phyloP scores from a whole-genome alignment of 2,797 vertebrate species.

The Martes flavigula region DNA sequence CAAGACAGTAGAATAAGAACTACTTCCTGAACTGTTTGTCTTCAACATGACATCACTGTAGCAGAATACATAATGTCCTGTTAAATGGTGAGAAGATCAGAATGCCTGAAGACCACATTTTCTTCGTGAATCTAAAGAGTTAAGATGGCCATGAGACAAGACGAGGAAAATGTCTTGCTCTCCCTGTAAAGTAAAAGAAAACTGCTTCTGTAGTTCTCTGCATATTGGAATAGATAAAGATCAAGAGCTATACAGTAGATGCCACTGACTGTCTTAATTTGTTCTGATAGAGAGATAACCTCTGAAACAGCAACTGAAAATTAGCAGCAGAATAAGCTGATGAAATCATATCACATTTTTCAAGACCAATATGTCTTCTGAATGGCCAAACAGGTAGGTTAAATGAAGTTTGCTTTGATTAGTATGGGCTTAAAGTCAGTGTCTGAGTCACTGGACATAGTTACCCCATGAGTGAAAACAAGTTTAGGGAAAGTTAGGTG shows the following conservation, averaged over 20 bases:
- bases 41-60: neutral
- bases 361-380: neutral
- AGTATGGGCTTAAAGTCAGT: neutral
- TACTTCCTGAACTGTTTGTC: neutral
- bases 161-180: neutral
- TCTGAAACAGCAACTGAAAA: constrained; percentile 28
- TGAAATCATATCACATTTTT: constrained; percentile 51
- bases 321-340: constrained; percentile 24
- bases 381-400: neutral
- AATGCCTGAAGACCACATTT: neutral
- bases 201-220: neutral
- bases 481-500: neutral
- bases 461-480: neutral
- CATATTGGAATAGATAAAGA: constrained; percentile 9
- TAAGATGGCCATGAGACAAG: neutral
- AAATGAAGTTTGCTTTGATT: constrained; percentile 14
- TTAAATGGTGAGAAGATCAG: neutral
- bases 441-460: neutral
- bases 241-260: neutral
- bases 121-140: neutral
- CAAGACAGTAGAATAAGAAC: neutral
- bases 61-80: neutral
- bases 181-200: constrained; percentile 10
- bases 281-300: neutral
- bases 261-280: neutral